Evolutionary conservation across 1,140 invertebrate genomes (phyloP).

Genomic region (Caenorhabditis brenneri): DNA sequence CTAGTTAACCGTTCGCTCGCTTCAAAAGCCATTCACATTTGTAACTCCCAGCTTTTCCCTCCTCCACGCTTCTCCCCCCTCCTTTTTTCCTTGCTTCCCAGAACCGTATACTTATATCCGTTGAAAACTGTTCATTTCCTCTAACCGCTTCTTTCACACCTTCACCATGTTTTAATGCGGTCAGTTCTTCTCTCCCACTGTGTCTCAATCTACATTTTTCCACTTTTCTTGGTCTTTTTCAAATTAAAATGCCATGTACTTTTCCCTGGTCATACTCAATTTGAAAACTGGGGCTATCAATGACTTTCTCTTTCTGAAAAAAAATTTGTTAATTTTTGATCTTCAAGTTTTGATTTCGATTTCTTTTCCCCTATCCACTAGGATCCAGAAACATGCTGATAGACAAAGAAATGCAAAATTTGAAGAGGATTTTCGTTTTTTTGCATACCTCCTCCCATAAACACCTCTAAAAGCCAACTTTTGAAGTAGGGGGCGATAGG

Average conservation of each 20-base stretch:
- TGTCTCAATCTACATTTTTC: background rate
- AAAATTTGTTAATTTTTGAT: background rate
- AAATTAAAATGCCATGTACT: constrained; percentile 14
- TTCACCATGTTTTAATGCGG: constrained; percentile 38
- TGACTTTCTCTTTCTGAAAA: background rate
- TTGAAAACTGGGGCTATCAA: background rate
- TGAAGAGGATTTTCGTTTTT: background rate
- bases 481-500: background rate
- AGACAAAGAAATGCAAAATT: constrained; percentile 31
- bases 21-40: background rate
- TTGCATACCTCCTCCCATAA: background rate
- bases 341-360: constrained; percentile 13
- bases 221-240: constrained; percentile 7
- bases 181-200: constrained; percentile 36
- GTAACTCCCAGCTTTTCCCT: background rate
- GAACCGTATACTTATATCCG: constrained; percentile 18
- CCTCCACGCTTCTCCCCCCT: background rate
- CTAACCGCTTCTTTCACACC: constrained; percentile 34
- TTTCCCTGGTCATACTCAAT: background rate
- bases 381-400: constrained; percentile 22
- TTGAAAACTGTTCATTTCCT: constrained; percentile 35
- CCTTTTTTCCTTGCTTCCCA: background rate
- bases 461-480: background rate
- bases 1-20: background rate
- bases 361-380: background rate